A percentile compares a stretch with the other conserved stretches of the same genome.
phyloP scores from a whole-genome alignment of 2,888 invertebrate species.

The Acronicta alni region DNA sequence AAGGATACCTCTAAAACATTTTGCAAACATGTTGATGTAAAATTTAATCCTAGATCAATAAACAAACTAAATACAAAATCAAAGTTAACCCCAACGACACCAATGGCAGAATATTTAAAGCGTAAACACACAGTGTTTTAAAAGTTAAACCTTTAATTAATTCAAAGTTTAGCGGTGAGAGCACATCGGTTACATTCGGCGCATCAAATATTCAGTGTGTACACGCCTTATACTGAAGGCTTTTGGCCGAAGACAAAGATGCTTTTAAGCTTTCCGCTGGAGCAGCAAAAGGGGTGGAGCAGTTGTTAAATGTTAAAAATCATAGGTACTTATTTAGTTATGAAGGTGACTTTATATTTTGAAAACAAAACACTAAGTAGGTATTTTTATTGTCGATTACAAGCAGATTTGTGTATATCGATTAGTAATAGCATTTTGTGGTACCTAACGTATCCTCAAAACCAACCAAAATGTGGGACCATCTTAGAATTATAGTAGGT shows the following conservation, averaged over 20 bases:
- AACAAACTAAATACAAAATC: slow-evolving; percentile 32
- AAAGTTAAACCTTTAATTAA: slow-evolving; percentile 68
- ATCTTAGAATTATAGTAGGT: no score
- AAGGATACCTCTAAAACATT: no score
- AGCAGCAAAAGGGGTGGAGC: slow-evolving; percentile 64
- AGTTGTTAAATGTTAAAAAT: slow-evolving; percentile 11
- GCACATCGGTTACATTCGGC: slow-evolving; percentile 68
- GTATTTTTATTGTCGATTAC: no score
- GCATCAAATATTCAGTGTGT: slow-evolving; percentile 84
- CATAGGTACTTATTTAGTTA: background rate
- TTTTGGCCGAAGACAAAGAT: slow-evolving; percentile 86
- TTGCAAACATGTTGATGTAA: background rate
- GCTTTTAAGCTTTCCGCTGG: slow-evolving; percentile 82
- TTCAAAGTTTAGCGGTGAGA: slow-evolving; percentile 68
- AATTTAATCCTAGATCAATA: slow-evolving; percentile 18
- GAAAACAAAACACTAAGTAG: no score
- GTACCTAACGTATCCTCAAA: no score
- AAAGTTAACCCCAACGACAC: slow-evolving; percentile 49
- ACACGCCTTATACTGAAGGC: slow-evolving; percentile 80
- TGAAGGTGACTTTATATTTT: background rate
- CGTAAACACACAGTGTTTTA: slow-evolving; percentile 47
- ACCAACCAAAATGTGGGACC: no score
- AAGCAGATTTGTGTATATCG: no score
- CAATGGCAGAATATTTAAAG: slow-evolving; percentile 43
- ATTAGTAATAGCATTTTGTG: no score